These are phyloP conservation scores for Sitobion miscanthi DNA, from an alignment of 1,140 invertebrate genomes.

Conservation along the genomic window DNA sequence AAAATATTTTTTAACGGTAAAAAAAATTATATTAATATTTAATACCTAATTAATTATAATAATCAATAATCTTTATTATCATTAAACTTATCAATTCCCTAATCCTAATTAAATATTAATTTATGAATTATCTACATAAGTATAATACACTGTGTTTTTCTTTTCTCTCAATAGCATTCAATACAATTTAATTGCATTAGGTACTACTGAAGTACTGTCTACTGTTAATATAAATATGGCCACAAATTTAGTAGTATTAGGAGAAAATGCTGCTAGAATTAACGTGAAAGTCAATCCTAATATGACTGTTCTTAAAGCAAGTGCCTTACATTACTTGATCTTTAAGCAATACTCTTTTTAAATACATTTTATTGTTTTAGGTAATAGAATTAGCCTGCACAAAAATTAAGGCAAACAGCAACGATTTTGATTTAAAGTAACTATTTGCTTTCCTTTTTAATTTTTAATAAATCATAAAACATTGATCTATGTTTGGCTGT, in stretches of 20 bases:
- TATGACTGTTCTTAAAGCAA: slow-evolving; percentile 46
- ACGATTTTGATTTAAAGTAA: slow-evolving; percentile 77
- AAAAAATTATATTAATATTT: background rate
- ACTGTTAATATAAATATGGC: background rate
- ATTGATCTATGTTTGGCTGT: background rate
- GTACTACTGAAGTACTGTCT: too few species aligned
- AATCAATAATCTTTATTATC: background rate
- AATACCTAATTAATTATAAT: background rate
- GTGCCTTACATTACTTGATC: background rate
- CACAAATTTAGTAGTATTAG: slow-evolving; percentile 31
- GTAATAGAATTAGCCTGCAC: slow-evolving; percentile 80
- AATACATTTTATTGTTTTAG: slow-evolving; percentile 62
- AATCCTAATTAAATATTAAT: background rate
- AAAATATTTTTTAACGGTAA: background rate
- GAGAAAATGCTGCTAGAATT: slow-evolving; percentile 38
- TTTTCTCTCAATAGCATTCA: background rate
- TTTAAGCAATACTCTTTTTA: background rate
- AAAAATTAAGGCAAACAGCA: slow-evolving; percentile 74
- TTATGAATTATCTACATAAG: background rate
- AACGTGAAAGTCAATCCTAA: slow-evolving; percentile 51
- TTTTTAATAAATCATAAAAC: background rate
- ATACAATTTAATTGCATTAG: background rate
- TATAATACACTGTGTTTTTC: background rate
- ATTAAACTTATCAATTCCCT: background rate
- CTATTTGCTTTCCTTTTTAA: background rate